These are phyloP conservation scores for Epinephelus moara DNA, from an alignment of 2,113 vertebrate genomes.

Conservation along the genomic window DNA sequence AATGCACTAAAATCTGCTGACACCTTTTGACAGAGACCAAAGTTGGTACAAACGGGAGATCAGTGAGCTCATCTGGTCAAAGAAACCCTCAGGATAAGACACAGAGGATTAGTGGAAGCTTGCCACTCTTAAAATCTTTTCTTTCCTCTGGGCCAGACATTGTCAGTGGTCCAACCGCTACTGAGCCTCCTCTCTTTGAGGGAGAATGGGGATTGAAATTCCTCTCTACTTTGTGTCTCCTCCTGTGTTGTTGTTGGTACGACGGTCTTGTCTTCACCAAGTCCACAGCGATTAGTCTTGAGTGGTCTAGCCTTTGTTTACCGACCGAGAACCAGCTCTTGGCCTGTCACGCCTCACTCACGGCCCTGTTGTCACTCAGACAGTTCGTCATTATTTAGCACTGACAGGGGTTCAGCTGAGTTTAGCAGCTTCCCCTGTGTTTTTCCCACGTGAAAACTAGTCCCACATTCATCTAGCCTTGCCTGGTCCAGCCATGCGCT, in stretches of 20 bases:
- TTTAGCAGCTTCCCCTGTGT: not conserved
- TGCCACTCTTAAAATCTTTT: conserved; percentile 53
- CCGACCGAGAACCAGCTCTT: conserved; percentile 16
- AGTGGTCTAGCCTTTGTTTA: conserved; percentile 64
- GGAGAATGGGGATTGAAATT: conserved; percentile 51
- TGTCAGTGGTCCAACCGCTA: conserved; percentile 44
- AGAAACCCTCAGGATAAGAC: conserved; percentile 61
- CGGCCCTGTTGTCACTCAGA: conserved; percentile 35
- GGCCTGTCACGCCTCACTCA: conserved; percentile 37
- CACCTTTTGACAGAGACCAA: conserved; percentile 28
- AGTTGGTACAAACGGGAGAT: conserved; percentile 35
- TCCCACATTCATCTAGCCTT: not conserved
- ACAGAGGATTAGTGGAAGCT: conserved; percentile 66
- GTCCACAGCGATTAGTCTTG: conserved; percentile 64
- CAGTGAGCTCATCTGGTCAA: conserved; percentile 56
- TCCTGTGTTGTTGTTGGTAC: conserved; percentile 38
- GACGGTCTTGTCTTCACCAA: conserved; percentile 54
- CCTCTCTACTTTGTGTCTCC: conserved; percentile 49
- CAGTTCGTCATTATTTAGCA: conserved; percentile 36
- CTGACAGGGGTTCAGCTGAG: conserved; percentile 10
- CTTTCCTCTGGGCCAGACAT: conserved; percentile 45
- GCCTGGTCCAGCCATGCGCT: conserved; percentile 21
- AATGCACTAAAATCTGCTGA: conserved; percentile 36
- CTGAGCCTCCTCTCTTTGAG: conserved; percentile 36
- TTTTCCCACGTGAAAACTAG: conserved; percentile 29